Evolutionary conservation across 1,140 invertebrate species (phyloP), one percentile per base, ranked within the genome.

Genomic region (Teleopsis dalmanni): DNA sequence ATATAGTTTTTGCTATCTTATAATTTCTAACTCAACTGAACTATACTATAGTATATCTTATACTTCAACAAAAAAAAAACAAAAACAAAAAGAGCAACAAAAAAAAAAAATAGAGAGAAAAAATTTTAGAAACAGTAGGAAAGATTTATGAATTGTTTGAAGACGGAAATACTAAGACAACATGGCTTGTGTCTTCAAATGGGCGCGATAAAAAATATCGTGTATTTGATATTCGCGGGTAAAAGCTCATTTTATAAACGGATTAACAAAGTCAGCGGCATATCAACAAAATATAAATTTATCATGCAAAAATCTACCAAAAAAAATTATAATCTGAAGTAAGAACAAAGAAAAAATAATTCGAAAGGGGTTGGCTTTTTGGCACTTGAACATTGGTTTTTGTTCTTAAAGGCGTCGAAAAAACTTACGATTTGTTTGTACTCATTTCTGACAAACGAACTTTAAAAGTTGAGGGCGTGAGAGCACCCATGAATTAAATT

Each of bases 361-460:
- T 1, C 18, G 23, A 60, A 57, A 57, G 47, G 53, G 56, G 51
- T 57, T 57, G 22, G 53, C 48, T 55, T 57, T 42, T 57, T 57
- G 56, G 56, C 59, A 60, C 59, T 57, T 57, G 57, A 31, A 19
- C 13, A 27, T 31, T 14, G 26, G 27, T 19, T 26, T 27, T 45
- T 21, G 23, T 45, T 13, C 23, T 29, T 34, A n/a, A n/a, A n/a
- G n/a, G n/a, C n/a, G n/a, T n/a, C n/a, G n/a, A n/a, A n/a, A n/a
- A n/a, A n/a, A n/a, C n/a, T n/a, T n/a, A n/a, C n/a, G n/a, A n/a
- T n/a, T n/a, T n/a, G n/a, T n/a, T n/a, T n/a, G n/a, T n/a, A n/a
- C n/a, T n/a, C n/a, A n/a, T n/a, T n/a, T n/a, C n/a, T n/a, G n/a
- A n/a, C n/a, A n/a, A n/a, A n/a, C n/a, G n/a, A n/a, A n/a, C n/a